phyloP scores from a whole-genome alignment of 2,113 vertebrate species.

The Girardinichthys multiradiatus region DNA sequence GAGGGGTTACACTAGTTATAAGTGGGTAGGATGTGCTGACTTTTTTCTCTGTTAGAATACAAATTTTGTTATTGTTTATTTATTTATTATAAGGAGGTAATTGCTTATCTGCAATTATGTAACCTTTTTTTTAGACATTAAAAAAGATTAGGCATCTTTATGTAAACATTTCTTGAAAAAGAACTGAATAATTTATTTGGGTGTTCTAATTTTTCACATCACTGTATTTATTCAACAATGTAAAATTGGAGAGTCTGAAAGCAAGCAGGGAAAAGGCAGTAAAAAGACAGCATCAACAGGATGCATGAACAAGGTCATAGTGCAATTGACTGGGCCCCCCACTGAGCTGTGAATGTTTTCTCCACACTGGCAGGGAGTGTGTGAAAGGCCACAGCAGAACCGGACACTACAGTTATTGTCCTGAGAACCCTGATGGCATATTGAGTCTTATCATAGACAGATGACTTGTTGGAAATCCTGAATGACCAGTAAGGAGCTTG shows the following conservation, averaged over 20 bases:
- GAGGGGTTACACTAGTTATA: no score
- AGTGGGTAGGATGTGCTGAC: no score
- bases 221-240: background rate
- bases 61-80: no score
- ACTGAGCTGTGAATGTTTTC: conserved; percentile 42
- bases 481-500: conserved; percentile 2
- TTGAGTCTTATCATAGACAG: conserved; percentile 52
- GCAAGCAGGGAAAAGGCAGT: background rate
- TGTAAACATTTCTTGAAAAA: background rate
- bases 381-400: conserved; percentile 58
- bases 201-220: background rate
- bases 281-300: conserved; percentile 62
- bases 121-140: no score
- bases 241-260: background rate
- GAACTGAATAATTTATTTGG: background rate
- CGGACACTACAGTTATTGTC: conserved; percentile 68
- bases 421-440: conserved; percentile 42
- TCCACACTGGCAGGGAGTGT: conserved; percentile 31
- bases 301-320: conserved; percentile 75
- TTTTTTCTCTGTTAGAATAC: no score
- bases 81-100: no score
- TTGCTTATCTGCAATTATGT: no score
- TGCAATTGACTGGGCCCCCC: conserved; percentile 41
- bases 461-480: conserved; percentile 28
- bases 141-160: background rate